Evolutionary conservation across 2,113 vertebrate genomes (phyloP), one percentile per base, ranked within the genome.

Genomic region (Amphilophus citrinellus): DNA sequence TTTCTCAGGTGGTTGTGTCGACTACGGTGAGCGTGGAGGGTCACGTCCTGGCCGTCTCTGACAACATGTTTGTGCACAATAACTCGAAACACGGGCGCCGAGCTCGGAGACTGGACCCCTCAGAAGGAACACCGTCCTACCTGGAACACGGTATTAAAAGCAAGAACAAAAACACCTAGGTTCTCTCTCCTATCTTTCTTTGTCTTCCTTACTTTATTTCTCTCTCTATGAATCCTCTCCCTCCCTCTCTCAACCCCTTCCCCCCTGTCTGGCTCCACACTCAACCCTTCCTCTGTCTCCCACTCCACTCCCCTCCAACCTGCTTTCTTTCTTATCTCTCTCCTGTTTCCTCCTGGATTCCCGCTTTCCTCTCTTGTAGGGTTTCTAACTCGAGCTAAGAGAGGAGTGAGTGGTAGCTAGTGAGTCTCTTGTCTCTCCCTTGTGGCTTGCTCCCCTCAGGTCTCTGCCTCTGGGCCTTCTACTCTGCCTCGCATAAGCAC

Each of bases 21-120:
- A 95, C 95, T 62, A 95, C 95, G 5, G 95, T 95, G 77, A 95
- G 95, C 35, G 95, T 95, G 75, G 95, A 95, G 89, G 97, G 98
- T 94, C 98, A 99, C 27, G 98, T 99, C 93, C 92, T 98, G 95
- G 97, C 98, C 56, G 97, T 99, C 86, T 99, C 98, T 18, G 98
- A 99, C 95, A 99, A 99, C 92, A 99, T 99, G 98, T 99, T 99
- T 91, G 98, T 99, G 84, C 98, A 99, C 95, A 99, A 99, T 95
- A 99, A 99, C 94, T 99, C 98, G 86, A 99, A 95, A 93, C 95
- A 95, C 42, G 95, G 95, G 22, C 95, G 95, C 56, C 73, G 94
- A 42, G 95, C 95, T 65, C 91, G 95, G 27, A 90, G 93, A 58
- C 85, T 95, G 83, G 95, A 95, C 88, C 94, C 95, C 0, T 94